Base-by-base conservation (phyloP, 2,113 vertebrate species). In the Bufo gargarizans region DNA sequence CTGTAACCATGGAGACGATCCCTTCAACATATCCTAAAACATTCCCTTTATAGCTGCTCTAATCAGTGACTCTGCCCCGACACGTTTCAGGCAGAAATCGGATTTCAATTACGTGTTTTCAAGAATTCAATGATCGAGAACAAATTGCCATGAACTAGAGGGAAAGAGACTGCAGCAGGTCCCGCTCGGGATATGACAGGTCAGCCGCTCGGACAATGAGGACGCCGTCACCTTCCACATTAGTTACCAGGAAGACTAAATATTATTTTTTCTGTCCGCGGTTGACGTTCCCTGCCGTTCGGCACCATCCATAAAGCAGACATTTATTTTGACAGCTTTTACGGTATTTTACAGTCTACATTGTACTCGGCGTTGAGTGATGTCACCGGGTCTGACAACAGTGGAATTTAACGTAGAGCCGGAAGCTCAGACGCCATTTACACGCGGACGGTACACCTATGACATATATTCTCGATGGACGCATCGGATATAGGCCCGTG, bases 291-390 rank as follows among this genome's bases (percentile, higher is more conserved):
- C 20, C 45, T 50, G 43, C 33, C 4, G 74, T 14, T 22, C 50
- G 63, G 16, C 6, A 65, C 14, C 45, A 33, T 12, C 1, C 20
- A 74, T 19, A 43, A 69, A 53, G 6, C 56, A 49, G 67, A 61
- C 11, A n/a, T 82, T 88, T 88, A 82, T 82, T 88, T 82, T 82
- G 67, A 74, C 86, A 82, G 65, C 33, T 82, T 74, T 65, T 72
- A 14, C 76, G 53, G 45, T 19, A 67, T n/a, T 50, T 49, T 22
- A n/a, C 45, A 50, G 84, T 6, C 33, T 33, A 33, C 33, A 33
- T 33, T 33, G 33, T 33, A 33, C 33, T 33, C 33, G 33, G 33
- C 33, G 33, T 33, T 33, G 33, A 33, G 33, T 33, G 33, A 33
- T 33, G 33, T 33, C 33, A 33, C 33, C 33, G 1, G 33, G 33